These are phyloP conservation scores for Orthosia gothica DNA, from an alignment of 2,888 invertebrate species.

Conservation along the genomic window DNA sequence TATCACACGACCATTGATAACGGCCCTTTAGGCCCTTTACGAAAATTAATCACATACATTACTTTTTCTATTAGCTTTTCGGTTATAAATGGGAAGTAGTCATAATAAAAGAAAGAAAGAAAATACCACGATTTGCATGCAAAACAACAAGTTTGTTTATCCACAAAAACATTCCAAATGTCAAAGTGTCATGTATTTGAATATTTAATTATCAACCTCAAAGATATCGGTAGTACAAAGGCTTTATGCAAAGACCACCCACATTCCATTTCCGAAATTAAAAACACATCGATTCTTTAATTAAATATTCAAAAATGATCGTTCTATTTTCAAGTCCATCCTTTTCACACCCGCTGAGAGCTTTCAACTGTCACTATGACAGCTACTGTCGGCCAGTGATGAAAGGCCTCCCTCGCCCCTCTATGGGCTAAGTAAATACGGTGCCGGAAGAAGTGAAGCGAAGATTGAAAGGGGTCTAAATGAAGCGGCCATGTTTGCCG, in stretches of 20 bases:
- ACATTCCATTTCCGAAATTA: conserved; percentile 53
- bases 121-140: conserved; percentile 56
- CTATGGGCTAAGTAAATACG: conserved; percentile 37
- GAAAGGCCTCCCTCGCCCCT: conserved; percentile 50
- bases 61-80: conserved; percentile 50
- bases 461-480: conserved; percentile 65
- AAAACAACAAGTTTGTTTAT: conserved; percentile 51
- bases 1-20: conserved; percentile 48
- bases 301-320: conserved; percentile 65
- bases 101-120: no score
- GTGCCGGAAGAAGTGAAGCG: conserved; percentile 35
- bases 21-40: conserved; percentile 47
- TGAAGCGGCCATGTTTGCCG: conserved; percentile 68
- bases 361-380: conserved; percentile 80
- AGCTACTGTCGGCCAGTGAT: conserved; percentile 71
- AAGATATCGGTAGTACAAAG: conserved; percentile 37
- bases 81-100: conserved; percentile 28
- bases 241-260: conserved; percentile 39
- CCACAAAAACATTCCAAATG: conserved; percentile 55
- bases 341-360: conserved; percentile 76
- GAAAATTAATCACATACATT: conserved; percentile 49
- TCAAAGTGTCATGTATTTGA: conserved; percentile 46
- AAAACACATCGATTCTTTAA: conserved; percentile 59
- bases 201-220: conserved; percentile 45
- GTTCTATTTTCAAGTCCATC: conserved; percentile 65